These are phyloP conservation scores for Orthosia gracilis DNA, from an alignment of 2,888 invertebrate genomes.

Conservation along the genomic window DNA sequence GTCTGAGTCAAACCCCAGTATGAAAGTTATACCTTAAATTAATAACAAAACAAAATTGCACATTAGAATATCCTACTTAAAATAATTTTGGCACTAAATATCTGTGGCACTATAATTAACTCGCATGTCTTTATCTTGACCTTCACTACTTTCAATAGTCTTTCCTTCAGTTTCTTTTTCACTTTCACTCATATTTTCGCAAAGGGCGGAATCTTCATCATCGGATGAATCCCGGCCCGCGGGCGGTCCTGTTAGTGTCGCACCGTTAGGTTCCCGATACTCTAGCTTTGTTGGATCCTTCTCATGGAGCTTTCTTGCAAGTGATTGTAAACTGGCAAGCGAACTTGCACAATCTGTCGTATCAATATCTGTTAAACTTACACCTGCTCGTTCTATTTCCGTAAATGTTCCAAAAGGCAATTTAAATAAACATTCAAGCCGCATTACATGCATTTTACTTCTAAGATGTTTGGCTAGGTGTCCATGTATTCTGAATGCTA, in stretches of 20 bases:
- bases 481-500: conserved; percentile 99
- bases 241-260: conserved; percentile 75
- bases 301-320: conserved; percentile 95
- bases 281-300: conserved; percentile 95
- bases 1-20: conserved; percentile 85
- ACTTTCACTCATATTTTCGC: conserved; percentile 83
- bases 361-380: conserved; percentile 98
- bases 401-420: conserved; percentile 98
- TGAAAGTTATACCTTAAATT: conserved; percentile 87
- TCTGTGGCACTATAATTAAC: conserved; percentile 92
- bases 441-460: conserved; percentile 98
- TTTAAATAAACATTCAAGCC: conserved; percentile 97
- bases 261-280: conserved; percentile 90
- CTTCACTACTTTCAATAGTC: conserved; percentile 84
- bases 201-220: conserved; percentile 86
- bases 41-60: conserved; percentile 90
- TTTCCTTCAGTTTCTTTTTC: conserved; percentile 89
- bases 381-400: conserved; percentile 97
- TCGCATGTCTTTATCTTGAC: conserved; percentile 85
- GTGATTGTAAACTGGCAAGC: conserved; percentile 95
- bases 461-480: conserved; percentile 99
- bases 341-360: conserved; percentile 99
- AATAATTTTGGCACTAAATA: conserved; percentile 93
- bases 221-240: conserved; percentile 90
- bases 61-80: conserved; percentile 89